These are phyloP conservation scores for Oxycera nigricornis DNA, from an alignment of 2,888 invertebrate genomes.

Conservation along the genomic window DNA sequence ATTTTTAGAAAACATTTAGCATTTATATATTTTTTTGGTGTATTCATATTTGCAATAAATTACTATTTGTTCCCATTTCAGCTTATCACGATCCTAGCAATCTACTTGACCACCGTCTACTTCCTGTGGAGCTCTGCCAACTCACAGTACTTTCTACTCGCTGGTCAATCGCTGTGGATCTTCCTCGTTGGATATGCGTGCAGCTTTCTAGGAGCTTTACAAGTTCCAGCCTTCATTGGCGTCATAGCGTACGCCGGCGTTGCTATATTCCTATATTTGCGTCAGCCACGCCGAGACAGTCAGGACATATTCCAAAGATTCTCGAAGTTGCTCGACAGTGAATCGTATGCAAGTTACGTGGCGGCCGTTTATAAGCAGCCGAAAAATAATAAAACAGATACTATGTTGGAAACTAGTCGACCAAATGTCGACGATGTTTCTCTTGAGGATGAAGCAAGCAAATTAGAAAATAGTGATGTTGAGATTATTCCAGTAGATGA, in stretches of 20 bases:
- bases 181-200: slow-evolving; percentile 77
- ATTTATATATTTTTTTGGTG: no score
- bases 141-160: slow-evolving; percentile 70
- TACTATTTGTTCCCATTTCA: slow-evolving; percentile 58
- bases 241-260: slow-evolving; percentile 71
- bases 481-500: slow-evolving; percentile 50
- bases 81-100: slow-evolving; percentile 71
- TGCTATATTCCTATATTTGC: slow-evolving; percentile 67
- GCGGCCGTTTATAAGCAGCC: slow-evolving; percentile 57
- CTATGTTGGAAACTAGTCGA: slow-evolving; percentile 50
- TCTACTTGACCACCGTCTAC: slow-evolving; percentile 75
- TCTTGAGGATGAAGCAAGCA: not conserved
- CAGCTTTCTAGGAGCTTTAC: slow-evolving; percentile 75
- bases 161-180: slow-evolving; percentile 78
- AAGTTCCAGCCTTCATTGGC: slow-evolving; percentile 76
- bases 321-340: slow-evolving; percentile 54
- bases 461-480: not conserved
- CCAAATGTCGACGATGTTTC: not conserved
- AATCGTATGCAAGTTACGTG: slow-evolving; percentile 56
- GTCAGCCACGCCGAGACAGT: slow-evolving; percentile 53
- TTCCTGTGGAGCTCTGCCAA: slow-evolving; percentile 79
- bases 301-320: slow-evolving; percentile 48
- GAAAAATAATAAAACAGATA: slow-evolving; percentile 54
- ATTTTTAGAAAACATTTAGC: no score
- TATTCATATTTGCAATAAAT: no score